A percentile compares a stretch with the other conserved stretches of the same genome.
Evolutionary conservation across 2,113 vertebrate species (phyloP).

Genomic region (Myotis davidii): DNA sequence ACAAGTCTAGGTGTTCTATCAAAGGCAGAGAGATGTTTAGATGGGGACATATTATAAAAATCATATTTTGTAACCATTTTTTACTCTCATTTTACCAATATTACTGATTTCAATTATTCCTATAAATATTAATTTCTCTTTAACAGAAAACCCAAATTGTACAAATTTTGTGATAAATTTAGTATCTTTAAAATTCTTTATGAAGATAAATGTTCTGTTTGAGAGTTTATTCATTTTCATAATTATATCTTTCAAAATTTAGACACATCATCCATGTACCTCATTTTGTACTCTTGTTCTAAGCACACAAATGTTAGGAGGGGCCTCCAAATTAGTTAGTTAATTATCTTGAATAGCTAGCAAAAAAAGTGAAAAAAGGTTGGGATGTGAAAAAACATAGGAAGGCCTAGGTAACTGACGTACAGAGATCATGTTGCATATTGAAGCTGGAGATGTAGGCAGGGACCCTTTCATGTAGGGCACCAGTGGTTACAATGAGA

Average conservation of each 20-base stretch:
- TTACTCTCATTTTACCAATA: too few species aligned
- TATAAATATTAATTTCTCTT: background rate
- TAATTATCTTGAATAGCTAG: background rate
- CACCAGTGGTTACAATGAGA: background rate
- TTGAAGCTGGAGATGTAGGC: background rate
- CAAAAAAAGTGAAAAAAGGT: background rate
- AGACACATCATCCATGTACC: background rate
- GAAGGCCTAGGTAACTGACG: background rate
- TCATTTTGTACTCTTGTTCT: background rate
- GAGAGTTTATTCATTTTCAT: background rate
- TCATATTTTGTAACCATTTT: too few species aligned
- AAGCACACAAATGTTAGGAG: background rate
- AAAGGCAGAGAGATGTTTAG: too few species aligned
- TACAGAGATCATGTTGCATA: accelerated
- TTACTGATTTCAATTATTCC: too few species aligned
- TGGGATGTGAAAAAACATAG: background rate
- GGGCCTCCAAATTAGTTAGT: background rate
- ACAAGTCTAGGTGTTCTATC: too few species aligned
- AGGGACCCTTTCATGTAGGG: background rate
- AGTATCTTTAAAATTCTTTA: background rate
- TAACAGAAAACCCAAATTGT: background rate
- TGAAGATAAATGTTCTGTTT: background rate
- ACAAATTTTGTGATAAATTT: background rate
- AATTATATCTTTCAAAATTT: background rate
- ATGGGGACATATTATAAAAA: too few species aligned